Percentiles rank a stretch among this genome's conserved stretches.
Evolutionary conservation across 2,888 invertebrate genomes (phyloP).

Genomic region (Acholoe squamosa): DNA sequence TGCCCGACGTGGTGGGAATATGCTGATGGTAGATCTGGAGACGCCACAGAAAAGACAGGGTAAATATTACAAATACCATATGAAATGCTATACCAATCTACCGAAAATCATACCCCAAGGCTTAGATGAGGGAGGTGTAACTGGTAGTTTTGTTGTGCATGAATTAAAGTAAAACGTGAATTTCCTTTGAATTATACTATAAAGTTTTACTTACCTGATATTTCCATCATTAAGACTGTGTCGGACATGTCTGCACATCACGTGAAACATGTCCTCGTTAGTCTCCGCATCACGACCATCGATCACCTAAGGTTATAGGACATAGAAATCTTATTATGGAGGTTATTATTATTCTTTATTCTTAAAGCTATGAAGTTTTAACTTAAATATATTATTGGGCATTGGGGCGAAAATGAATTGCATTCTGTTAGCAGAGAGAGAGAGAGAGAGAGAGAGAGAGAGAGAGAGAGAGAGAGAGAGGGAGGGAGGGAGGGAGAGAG

Average conservation of each 20-base stretch:
- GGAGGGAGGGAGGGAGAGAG: too few species aligned
- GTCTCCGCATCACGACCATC: constrained; percentile 2
- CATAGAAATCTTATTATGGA: too few species aligned
- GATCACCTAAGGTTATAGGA: neutral
- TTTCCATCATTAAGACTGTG: constrained; percentile 18
- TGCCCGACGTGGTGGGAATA: constrained; percentile 96
- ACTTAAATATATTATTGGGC: too few species aligned
- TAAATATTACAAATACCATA: neutral
- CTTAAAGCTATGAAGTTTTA: too few species aligned
- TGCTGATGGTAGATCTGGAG: constrained; percentile 94
- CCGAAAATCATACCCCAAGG: too few species aligned
- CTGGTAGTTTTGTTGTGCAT: neutral
- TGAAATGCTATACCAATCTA: neutral
- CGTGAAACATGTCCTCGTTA: constrained; percentile 18
- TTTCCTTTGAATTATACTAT: neutral
- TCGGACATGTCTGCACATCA: neutral
- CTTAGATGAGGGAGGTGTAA: too few species aligned
- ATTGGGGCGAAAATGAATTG: too few species aligned
- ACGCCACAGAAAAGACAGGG: neutral
- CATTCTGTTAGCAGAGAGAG: too few species aligned
- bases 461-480: too few species aligned
- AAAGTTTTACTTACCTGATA: neutral
- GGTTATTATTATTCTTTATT: too few species aligned
- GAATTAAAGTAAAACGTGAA: neutral
- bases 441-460: too few species aligned